Evolutionary conservation across 2,888 invertebrate genomes (phyloP).

Genomic region (Drosophila formosana): DNA sequence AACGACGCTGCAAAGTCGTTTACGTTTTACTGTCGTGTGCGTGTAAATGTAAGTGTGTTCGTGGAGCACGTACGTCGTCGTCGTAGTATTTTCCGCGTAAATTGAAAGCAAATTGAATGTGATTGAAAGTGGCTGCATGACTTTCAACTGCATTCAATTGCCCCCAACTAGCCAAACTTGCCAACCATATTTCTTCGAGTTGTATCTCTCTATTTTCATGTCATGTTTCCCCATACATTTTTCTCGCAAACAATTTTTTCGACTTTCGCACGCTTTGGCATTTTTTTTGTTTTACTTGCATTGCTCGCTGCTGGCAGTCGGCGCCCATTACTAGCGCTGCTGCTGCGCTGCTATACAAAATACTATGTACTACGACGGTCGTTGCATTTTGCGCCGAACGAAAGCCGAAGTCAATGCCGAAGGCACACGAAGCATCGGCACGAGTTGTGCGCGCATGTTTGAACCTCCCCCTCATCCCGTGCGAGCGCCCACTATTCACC

Average conservation of each 20-base stretch:
- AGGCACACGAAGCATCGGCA: constrained; percentile 54
- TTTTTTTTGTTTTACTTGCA: constrained; percentile 48
- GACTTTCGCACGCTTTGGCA: constrained; percentile 69
- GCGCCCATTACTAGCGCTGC: constrained; percentile 61
- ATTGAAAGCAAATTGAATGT: constrained; percentile 74
- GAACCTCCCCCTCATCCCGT: constrained; percentile 22
- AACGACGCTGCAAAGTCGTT: constrained; percentile 49
- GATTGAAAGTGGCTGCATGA: constrained; percentile 47
- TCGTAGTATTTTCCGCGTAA: constrained; percentile 81
- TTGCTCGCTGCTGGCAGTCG: constrained; percentile 30
- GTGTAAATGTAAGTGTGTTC: constrained; percentile 21
- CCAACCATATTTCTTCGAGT: constrained; percentile 29
- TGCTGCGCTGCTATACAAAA: constrained; percentile 59
- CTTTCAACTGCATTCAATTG: constrained; percentile 34
- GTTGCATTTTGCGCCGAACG: constrained; percentile 59
- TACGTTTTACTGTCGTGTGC: constrained; percentile 46
- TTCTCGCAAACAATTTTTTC: constrained; percentile 52
- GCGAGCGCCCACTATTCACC: neutral
- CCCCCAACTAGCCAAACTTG: constrained; percentile 30
- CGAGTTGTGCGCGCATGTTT: constrained; percentile 74
- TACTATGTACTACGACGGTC: constrained; percentile 70
- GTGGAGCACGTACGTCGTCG: constrained; percentile 63
- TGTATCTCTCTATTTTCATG: constrained; percentile 33
- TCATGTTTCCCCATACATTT: constrained; percentile 46
- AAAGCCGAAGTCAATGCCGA: constrained; percentile 50